These are phyloP conservation scores for Proisotoma minuta DNA, from an alignment of 2,888 invertebrate genomes.

Conservation along the genomic window DNA sequence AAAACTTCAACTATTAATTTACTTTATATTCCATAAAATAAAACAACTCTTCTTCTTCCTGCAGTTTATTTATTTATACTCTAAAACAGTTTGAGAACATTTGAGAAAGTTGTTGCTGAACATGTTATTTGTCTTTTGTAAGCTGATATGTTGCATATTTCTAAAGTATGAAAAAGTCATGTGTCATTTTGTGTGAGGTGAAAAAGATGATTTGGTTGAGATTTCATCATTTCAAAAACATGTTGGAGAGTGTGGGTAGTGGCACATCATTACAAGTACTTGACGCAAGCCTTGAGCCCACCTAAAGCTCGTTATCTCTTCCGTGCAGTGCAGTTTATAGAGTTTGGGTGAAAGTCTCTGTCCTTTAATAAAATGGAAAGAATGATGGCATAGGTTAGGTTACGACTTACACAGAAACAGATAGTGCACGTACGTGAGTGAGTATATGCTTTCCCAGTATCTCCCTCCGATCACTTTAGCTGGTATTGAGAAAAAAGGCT, in stretches of 20 bases:
- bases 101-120: no score
- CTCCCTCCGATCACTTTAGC: background rate
- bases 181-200: background rate
- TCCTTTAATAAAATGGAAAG: background rate
- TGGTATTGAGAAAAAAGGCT: background rate
- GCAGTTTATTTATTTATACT: no score
- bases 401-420: background rate
- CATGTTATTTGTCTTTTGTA: no score
- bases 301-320: background rate
- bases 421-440: background rate
- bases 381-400: background rate
- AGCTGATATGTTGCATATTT: background rate
- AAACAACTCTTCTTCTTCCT: no score
- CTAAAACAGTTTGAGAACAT: no score
- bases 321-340: background rate
- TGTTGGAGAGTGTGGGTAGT: no score
- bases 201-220: no score
- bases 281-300: background rate
- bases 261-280: conserved; percentile 3
- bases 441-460: background rate
- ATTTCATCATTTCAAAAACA: no score
- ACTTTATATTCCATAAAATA: no score
- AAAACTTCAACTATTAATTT: no score
- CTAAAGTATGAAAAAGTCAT: background rate
- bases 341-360: background rate